Conservation (phyloP, 2,113 vertebrate species). For the Orientallactaga bullata region DNA sequence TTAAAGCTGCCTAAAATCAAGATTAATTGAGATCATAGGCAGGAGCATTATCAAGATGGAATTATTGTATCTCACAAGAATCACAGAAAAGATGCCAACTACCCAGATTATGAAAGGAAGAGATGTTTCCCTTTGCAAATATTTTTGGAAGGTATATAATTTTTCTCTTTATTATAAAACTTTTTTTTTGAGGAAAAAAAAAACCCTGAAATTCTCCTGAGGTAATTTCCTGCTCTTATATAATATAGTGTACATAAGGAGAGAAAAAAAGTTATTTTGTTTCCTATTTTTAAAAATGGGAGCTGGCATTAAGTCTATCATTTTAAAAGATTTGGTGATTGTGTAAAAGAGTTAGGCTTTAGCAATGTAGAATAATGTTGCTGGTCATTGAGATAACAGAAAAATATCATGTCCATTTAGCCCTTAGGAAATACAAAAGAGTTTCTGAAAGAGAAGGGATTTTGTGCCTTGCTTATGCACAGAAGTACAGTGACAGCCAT, state of each 20-base stretch:
- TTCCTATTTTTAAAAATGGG: slow-evolving; percentile 41
- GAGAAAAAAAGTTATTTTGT: slow-evolving; percentile 35
- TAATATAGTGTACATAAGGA: slow-evolving; percentile 44
- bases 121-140: slow-evolving; percentile 76
- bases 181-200: slow-evolving; percentile 54
- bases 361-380: background rate
- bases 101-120: slow-evolving; percentile 74
- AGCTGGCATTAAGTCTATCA: slow-evolving; percentile 19
- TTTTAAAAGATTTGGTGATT: slow-evolving; percentile 24
- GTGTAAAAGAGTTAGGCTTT: background rate
- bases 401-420: background rate
- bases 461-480: background rate
- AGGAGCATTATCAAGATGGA: slow-evolving; percentile 54
- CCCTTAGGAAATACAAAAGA: slow-evolving; percentile 29
- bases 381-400: background rate
- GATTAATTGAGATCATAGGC: slow-evolving; percentile 68
- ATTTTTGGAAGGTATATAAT: slow-evolving; percentile 72
- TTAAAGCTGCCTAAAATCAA: slow-evolving; percentile 68
- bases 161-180: slow-evolving; percentile 66
- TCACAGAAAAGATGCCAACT: slow-evolving; percentile 63
- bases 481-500: background rate
- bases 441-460: slow-evolving; percentile 44
- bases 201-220: slow-evolving; percentile 73
- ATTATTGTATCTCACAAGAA: slow-evolving; percentile 58
- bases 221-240: slow-evolving; percentile 71